Conservation (phyloP, 1,140 invertebrate genomes). For the Cotesia glomerata region DNA sequence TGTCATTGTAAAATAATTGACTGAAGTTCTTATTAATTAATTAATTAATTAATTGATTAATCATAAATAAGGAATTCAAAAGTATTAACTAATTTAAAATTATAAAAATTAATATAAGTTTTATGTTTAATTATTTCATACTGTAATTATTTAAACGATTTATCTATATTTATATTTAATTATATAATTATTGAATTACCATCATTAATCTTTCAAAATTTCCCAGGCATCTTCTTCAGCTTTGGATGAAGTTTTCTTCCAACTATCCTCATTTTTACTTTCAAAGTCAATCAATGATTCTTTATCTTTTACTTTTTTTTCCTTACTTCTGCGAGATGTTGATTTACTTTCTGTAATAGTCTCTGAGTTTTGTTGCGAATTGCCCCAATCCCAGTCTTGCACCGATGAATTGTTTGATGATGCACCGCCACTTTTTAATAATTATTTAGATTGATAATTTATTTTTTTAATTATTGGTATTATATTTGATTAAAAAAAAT, state of each 20-base stretch:
- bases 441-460: background rate
- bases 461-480: constrained; percentile 23
- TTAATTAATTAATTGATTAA: no score
- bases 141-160: background rate
- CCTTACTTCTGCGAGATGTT: constrained; percentile 45
- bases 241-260: constrained; percentile 49
- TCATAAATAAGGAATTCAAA: no score
- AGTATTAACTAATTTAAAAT: no score
- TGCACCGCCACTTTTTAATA: constrained; percentile 35
- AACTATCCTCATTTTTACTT: constrained; percentile 55
- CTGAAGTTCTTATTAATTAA: no score
- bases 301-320: constrained; percentile 45
- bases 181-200: constrained; percentile 8
- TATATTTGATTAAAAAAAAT: constrained; percentile 40
- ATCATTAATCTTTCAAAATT: constrained; percentile 64
- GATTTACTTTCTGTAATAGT: constrained; percentile 33
- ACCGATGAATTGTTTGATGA: constrained; percentile 39
- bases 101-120: no score
- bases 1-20: no score
- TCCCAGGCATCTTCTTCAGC: constrained; percentile 67
- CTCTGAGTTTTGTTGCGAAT: constrained; percentile 40
- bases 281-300: constrained; percentile 64
- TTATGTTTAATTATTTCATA: background rate
- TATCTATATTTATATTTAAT: background rate
- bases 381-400: constrained; percentile 51